These are phyloP conservation scores for Xestia sexstrigata DNA, from an alignment of 2,888 invertebrate genomes.

Conservation along the genomic window DNA sequence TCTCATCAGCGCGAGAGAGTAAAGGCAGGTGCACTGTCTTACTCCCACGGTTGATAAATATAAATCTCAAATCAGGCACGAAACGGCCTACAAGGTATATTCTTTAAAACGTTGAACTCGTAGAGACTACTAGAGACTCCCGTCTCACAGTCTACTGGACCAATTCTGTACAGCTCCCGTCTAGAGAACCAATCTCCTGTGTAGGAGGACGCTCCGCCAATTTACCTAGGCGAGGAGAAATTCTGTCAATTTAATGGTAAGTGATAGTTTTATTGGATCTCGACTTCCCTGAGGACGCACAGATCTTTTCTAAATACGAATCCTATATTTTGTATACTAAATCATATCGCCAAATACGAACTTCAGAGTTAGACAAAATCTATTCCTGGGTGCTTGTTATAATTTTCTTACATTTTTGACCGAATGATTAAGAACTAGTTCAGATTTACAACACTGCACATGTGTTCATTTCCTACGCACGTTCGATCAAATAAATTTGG, in stretches of 20 bases:
- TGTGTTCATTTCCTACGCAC: constrained; percentile 40
- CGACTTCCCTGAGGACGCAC: not conserved
- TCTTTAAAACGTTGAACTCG: not conserved
- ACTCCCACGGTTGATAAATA: constrained; percentile 13
- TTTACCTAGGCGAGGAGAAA: constrained; percentile 18
- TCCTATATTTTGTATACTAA: constrained; percentile 3
- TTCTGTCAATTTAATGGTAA: constrained; percentile 32
- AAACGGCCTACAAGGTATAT: not conserved
- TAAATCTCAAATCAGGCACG: not conserved
- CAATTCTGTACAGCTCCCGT: not conserved
- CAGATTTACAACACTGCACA: constrained; percentile 30
- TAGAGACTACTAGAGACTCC: too few relatives aligned
- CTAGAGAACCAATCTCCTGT: not conserved
- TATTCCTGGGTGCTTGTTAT: not conserved
- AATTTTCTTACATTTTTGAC: not conserved
- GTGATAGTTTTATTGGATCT: constrained; percentile 20
- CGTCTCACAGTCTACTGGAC: too few relatives aligned
- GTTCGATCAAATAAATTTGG: constrained; percentile 50
- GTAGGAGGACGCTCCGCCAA: constrained; percentile 1
- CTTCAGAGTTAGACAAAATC: not conserved
- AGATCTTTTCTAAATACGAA: constrained; percentile 8
- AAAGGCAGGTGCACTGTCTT: not conserved
- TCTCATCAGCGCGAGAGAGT: not conserved
- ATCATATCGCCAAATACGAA: not conserved
- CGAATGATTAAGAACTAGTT: constrained; percentile 8